Base-by-base conservation (phyloP, 2,113 vertebrate species). In the Oceanites oceanicus region DNA sequence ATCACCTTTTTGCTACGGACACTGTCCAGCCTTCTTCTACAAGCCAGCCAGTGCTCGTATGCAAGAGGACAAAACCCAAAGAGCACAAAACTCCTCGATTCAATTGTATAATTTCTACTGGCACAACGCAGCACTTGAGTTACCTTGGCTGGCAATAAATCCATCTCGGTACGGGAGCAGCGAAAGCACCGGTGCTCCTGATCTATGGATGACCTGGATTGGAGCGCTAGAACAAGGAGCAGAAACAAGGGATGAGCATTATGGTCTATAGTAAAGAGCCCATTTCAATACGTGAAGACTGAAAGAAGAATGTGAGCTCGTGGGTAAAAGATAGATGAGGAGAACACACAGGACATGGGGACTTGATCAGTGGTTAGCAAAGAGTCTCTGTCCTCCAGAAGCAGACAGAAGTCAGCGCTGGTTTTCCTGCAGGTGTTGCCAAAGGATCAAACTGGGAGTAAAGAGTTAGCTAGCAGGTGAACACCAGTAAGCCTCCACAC, bases 81-180 rank as follows among this genome's bases (percentile, higher is more conserved):
- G 29, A 67, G 34, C 45, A 63, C 25, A 27, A 45, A 49, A 15
- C 16, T 29, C 65, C 29, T 52, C 6, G 1, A 8, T 2, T 49
- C 0, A 0, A 30, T 40, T 1, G 8, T 0, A 47, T 17, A 2
- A 14, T 40, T 59, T 34, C 34, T 68, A 16, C 2, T 1, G 42
- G 15, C 30, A 49, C 10, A 44, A 30, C 6, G 15, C 9, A 52
- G 61, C 15, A 12, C 22, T 45, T 10, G 65, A 32, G 55, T 72
- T 95, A 98, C 98, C 98, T 97, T 98, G 98, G 96, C 98, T 98
- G 82, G 98, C 98, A 78, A 98, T 72, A 68, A 98, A 98, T 86
- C 98, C 98, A 14, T 98, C 98, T 94, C 67, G 92, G 95, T 97
- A 98, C 0, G 93, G 97, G 22, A 97, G 79, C 78, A 98, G 85